Evolutionary conservation across 2,113 vertebrate genomes (phyloP), one percentile per base, ranked within the genome.

Genomic region (Rhinolophus sinicus): DNA sequence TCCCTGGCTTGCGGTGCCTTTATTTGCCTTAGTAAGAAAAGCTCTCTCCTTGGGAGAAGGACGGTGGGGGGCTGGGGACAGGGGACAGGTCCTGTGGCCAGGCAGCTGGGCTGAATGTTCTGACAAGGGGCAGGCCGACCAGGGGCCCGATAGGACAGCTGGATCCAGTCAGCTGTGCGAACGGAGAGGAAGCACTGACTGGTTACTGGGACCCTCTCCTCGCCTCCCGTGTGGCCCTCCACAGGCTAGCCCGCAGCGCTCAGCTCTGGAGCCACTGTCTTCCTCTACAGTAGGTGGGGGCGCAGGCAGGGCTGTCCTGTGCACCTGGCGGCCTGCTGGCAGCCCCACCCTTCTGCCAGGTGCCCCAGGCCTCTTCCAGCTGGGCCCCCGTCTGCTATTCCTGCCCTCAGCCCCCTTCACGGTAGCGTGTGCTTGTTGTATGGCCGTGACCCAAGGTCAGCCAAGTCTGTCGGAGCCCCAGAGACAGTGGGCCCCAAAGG

Each of bases 1-100:
- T 50, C 77, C 92, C 94, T 96, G 94, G 96, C 97, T 95, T 97
- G 82, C 13, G 26, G 91, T 97, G 94, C 81, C 92, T 97, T 94
- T 97, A 58, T 95, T 93, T 93, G 10, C 67, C 52, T 69, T n/a
- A 19, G 38, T 26, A 40, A 62, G 35, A 33, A 22, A n/a, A 10
- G n/a, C 5, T 4, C 3, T 11, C 14, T 9, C 30, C 62, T 70
- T 6, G 62, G 75, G 47, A 5, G 21, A 8, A 6, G 2, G n/a
- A 14, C 5, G 28, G 0, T 7, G 11, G 33, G 15, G 81, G 26
- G 13, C 7, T 14, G 47, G 6, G 50, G 0, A 16, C 14, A 3
- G 47, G 6, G 50, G 0, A 21, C 14, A 2, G 58, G 33, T 7
- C 19, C 21, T 6, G 16, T 0, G 5, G 33, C 21, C 7, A 0